phyloP scores from a whole-genome alignment of 2,797 vertebrate genomes.

The Sebastes trivittatus region DNA sequence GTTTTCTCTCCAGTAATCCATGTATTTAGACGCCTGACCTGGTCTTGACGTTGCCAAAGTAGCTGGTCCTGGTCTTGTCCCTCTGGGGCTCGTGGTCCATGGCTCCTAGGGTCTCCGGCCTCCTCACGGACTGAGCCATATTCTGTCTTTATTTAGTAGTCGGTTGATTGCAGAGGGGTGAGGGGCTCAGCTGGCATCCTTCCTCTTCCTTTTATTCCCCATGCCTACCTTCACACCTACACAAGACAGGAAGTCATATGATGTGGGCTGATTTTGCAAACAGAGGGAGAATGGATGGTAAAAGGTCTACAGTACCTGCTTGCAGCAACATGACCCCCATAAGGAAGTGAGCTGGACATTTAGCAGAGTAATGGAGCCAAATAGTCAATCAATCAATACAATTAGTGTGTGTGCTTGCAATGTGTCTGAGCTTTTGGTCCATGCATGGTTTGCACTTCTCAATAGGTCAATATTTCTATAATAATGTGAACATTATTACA shows the following conservation, averaged over 20 bases:
- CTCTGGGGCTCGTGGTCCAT: slow-evolving; percentile 73
- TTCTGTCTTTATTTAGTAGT: slow-evolving; percentile 22
- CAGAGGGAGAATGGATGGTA: background rate
- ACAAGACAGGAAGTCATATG: slow-evolving; percentile 29
- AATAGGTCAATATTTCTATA: background rate
- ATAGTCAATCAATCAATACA: slow-evolving; percentile 15
- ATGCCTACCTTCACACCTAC: slow-evolving; percentile 61
- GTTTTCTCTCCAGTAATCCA: slow-evolving; percentile 34
- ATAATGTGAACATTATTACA: background rate
- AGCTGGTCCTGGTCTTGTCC: slow-evolving; percentile 76
- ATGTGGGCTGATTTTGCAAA: slow-evolving; percentile 20
- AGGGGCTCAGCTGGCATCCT: slow-evolving; percentile 66
- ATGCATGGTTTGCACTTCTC: background rate
- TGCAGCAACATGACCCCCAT: slow-evolving; percentile 32
- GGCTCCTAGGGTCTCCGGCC: slow-evolving; percentile 35
- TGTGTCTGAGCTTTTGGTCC: background rate
- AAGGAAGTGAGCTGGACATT: slow-evolving; percentile 31
- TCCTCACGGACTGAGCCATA: slow-evolving; percentile 74
- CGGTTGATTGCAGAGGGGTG: slow-evolving; percentile 7
- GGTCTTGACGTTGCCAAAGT: slow-evolving; percentile 84
- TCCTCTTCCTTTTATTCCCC: slow-evolving; percentile 73
- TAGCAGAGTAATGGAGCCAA: slow-evolving; percentile 25
- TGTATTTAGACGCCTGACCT: slow-evolving; percentile 69
- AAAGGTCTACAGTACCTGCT: background rate
- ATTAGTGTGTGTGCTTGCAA: background rate